Evolutionary conservation across 2,113 vertebrate genomes (phyloP), one percentile per base, ranked within the genome.

Genomic region (Neomonachus schauinslandi): DNA sequence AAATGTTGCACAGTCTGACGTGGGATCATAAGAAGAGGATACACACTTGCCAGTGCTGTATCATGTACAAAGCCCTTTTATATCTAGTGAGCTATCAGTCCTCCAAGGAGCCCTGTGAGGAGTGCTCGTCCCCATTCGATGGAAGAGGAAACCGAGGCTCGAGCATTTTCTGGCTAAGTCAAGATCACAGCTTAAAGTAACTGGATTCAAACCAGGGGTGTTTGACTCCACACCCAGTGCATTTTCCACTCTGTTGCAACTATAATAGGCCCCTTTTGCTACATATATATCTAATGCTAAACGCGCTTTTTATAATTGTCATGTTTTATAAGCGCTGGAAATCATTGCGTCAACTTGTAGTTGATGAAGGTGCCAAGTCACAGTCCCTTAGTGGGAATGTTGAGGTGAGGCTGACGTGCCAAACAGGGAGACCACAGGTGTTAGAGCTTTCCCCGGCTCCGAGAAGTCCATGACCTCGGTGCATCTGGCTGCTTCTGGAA

Each of bases 351-450:
- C 93, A 63, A 2, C 91, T 33, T 57, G 87, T 22, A 22, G 49
- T n/a, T 21, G 8, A 42, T 2, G 11, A 28, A 55, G 39, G 61
- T 10, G 31, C 76, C 92, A 31, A 33, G 42, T 31, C 81, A 21
- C 31, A 16, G 67, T 3, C 13, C 57, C 61, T 24, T 11, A 15
- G 26, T 11, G 59, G 39, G 55, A 26, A 57, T 0, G 33, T 51
- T 49, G 31, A 1, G 1, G 0, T 14, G 24, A 18, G 39, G 53
- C 63, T 4, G 42, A 1, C 0, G 0, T 31, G 67, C 65, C 51
- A 49, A 1, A 1, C 4, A 1, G 36, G 57, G 16, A 14, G 74
- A 3, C 0, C 24, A 86, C 74, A 15, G 24, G 8, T 2, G 33
- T 22, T 26, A 1, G 5, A 1, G 0, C 19, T 7, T 9, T 19